Evolutionary conservation across 2,113 vertebrate species (phyloP).

Genomic region (Neodontobutis hainanensis): DNA sequence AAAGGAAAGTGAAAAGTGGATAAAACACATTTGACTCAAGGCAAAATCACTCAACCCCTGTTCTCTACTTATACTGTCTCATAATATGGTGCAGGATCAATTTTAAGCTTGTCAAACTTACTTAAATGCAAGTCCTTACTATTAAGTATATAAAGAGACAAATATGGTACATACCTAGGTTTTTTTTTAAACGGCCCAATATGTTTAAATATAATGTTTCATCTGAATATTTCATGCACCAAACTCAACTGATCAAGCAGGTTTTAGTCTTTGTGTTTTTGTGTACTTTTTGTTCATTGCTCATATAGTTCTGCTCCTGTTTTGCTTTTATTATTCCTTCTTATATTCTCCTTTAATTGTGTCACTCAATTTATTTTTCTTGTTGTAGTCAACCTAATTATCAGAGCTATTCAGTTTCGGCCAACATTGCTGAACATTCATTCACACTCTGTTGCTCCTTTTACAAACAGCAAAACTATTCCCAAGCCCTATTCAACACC

Average conservation of each 20-base stretch:
- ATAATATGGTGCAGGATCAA: neutral
- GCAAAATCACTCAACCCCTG: neutral
- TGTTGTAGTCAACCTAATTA: too few relatives aligned
- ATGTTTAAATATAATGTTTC: neutral
- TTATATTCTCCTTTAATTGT: neutral
- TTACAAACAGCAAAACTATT: too few relatives aligned
- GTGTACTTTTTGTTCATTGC: slow-evolving; percentile 17
- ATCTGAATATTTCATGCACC: too few relatives aligned
- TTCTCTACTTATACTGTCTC: neutral
- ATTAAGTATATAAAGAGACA: neutral
- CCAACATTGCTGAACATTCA: too few relatives aligned
- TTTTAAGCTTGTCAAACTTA: neutral
- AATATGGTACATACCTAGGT: too few relatives aligned
- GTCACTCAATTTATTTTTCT: too few relatives aligned
- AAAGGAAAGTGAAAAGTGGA: neutral
- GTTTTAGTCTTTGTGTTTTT: too few relatives aligned
- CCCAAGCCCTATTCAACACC: too few relatives aligned
- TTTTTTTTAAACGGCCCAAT: neutral
- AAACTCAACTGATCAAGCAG: too few relatives aligned
- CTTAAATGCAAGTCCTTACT: neutral
- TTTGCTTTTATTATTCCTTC: slow-evolving; percentile 35
- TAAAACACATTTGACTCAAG: neutral
- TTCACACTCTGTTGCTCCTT: too few relatives aligned
- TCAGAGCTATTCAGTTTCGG: too few relatives aligned
- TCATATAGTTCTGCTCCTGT: slow-evolving; percentile 18